phyloP scores from a whole-genome alignment of 2,888 invertebrate genomes.

The Hymenopus coronatus region DNA sequence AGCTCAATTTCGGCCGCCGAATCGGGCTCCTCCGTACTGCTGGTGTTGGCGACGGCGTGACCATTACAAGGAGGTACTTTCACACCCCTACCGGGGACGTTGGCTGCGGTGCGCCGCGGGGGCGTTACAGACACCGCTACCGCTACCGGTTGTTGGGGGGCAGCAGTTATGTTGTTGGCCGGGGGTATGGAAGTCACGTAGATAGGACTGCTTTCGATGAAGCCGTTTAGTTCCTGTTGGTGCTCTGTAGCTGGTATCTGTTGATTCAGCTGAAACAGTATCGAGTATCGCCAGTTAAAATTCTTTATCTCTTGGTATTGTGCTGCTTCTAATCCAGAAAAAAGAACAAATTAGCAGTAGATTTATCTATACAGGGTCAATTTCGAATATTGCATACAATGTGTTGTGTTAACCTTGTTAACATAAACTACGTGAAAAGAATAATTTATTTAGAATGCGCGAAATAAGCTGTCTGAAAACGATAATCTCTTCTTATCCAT shows the following conservation, averaged over 20 bases:
- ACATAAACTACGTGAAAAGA: no score
- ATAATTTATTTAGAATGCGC: no score
- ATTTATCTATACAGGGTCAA: no score
- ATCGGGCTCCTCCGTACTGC: constrained; percentile 33
- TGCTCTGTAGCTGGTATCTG: constrained; percentile 45
- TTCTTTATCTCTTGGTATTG: no score
- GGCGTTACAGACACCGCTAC: not conserved
- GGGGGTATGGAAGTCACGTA: constrained; percentile 69
- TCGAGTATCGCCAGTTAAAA: not conserved
- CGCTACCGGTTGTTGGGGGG: constrained; percentile 13
- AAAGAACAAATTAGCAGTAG: no score
- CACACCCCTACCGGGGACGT: constrained; percentile 5
- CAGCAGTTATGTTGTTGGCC: constrained; percentile 22
- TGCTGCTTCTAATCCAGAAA: no score
- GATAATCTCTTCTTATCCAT: no score
- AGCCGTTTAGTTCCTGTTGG: constrained; percentile 66
- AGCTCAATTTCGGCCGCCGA: constrained; percentile 37
- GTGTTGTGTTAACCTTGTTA: no score
- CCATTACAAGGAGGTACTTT: constrained; percentile 34
- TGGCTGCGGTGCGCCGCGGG: constrained; percentile 1
- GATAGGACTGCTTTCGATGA: constrained; percentile 77
- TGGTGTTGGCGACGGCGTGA: constrained; percentile 46
- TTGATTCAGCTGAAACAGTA: constrained; percentile 58
- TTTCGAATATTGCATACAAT: no score
- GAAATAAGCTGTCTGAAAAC: no score